Conservation (phyloP, 2,113 vertebrate species). For the Butorides virescens region DNA sequence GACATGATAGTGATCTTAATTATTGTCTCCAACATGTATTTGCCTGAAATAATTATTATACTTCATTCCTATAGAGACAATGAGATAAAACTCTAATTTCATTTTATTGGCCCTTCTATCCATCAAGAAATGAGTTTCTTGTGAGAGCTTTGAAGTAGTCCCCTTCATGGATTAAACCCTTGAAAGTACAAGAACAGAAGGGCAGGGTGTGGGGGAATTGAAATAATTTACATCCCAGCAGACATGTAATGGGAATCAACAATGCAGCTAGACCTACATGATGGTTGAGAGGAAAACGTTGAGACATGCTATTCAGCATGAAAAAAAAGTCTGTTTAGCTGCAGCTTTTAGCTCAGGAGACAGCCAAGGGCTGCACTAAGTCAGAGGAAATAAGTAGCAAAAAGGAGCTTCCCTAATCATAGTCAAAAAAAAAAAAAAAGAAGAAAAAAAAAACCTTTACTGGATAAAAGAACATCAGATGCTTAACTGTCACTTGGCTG, state of each 20-base stretch:
- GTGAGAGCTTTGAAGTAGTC: constrained; percentile 72
- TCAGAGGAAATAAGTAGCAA: constrained; percentile 58
- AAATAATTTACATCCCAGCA: constrained; percentile 73
- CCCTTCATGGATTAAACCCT: constrained; percentile 72
- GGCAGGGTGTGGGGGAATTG: constrained; percentile 42
- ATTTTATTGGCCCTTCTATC: constrained; percentile 72
- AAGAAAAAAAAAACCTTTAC: background rate
- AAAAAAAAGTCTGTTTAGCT: constrained; percentile 26
- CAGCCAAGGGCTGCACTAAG: constrained; percentile 50
- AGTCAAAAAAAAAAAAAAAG: background rate
- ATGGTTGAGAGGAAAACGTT: constrained; percentile 70
- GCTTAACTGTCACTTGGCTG: constrained; percentile 34
- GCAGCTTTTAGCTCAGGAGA: constrained; percentile 58
- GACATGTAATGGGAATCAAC: constrained; percentile 69
- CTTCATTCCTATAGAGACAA: constrained; percentile 74
- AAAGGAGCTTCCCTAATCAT: constrained; percentile 39
- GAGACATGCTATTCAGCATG: constrained; percentile 63
- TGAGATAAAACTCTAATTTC: constrained; percentile 75
- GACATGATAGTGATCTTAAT: constrained; percentile 70
- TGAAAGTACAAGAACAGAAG: constrained; percentile 69
- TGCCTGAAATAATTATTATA: constrained; percentile 75
- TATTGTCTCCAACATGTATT: constrained; percentile 73
- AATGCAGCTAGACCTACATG: constrained; percentile 70
- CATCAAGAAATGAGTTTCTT: constrained; percentile 71
- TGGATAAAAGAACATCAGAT: constrained; percentile 36